Evolutionary conservation across 2,888 invertebrate genomes (phyloP).

Genomic region (Bembecia ichneumoniformis): DNA sequence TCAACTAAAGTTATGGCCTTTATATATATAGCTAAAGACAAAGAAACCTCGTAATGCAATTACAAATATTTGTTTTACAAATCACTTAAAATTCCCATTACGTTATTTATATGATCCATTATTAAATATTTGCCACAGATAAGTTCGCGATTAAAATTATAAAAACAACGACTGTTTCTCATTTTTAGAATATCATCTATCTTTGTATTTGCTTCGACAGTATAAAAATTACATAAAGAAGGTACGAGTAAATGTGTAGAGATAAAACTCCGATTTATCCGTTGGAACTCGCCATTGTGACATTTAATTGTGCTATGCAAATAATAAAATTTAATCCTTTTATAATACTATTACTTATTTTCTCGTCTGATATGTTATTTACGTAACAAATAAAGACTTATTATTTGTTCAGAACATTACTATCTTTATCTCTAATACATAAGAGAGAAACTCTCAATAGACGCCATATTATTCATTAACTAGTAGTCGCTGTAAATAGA

Average conservation of each 20-base stretch:
- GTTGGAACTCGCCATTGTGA: conserved; percentile 1
- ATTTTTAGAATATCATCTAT: too few relatives aligned
- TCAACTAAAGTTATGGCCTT: too few relatives aligned
- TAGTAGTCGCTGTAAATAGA: background rate
- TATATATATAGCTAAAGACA: too few relatives aligned
- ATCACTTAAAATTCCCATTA: background rate
- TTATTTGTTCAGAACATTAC: background rate
- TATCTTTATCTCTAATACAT: background rate
- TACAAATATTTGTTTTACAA: too few relatives aligned
- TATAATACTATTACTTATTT: background rate
- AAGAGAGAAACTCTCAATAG: background rate
- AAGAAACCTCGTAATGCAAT: too few relatives aligned
- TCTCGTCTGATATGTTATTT: background rate
- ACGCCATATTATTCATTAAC: background rate
- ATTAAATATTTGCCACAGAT: conserved; percentile 2
- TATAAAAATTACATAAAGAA: conserved; percentile 2
- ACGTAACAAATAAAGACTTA: background rate
- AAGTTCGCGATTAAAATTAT: too few relatives aligned
- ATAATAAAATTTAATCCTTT: conserved; percentile 1
- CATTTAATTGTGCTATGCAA: conserved; percentile 3
- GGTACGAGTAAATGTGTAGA: background rate
- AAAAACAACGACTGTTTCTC: too few relatives aligned
- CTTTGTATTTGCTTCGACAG: background rate
- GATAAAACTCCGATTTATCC: too few relatives aligned
- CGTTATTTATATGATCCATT: background rate